A percentile compares a stretch with the other conserved stretches of the same genome.
Evolutionary conservation across 1,140 invertebrate species (phyloP).

Genomic region (Ruditapes philippinarum): DNA sequence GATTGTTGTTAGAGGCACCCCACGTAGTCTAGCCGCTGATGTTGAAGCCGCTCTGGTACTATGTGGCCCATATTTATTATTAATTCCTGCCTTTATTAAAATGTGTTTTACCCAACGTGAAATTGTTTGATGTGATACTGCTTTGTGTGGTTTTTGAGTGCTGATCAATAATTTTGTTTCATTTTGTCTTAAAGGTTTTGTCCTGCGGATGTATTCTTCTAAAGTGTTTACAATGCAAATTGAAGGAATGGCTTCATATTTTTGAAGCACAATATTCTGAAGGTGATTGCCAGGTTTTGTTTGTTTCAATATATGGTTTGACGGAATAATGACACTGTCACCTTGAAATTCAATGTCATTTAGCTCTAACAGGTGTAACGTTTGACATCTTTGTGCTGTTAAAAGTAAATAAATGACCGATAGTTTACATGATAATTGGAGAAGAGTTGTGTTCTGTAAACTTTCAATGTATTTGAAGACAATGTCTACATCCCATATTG

Average conservation of each 20-base stretch:
- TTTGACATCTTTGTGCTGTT: constrained; percentile 63
- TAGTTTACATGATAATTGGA: constrained; percentile 27
- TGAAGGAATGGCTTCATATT: neutral
- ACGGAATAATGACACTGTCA: neutral
- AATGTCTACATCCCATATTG: constrained; percentile 17
- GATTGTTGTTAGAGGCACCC: neutral
- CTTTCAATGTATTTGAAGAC: neutral
- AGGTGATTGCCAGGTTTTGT: constrained; percentile 11
- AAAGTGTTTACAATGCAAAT: constrained; percentile 15
- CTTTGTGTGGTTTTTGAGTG: constrained; percentile 28
- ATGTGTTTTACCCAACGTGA: constrained; percentile 6
- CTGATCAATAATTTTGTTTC: constrained; percentile 10
- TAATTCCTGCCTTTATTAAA: neutral
- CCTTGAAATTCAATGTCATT: neutral
- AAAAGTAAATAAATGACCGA: constrained; percentile 55
- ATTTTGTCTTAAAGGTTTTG: neutral
- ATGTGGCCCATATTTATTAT: constrained; percentile 1
- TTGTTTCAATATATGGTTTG: constrained; percentile 16
- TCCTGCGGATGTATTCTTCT: constrained; percentile 5
- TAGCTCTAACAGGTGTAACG: constrained; percentile 39
- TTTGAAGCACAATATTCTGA: neutral
- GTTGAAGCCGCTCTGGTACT: constrained; percentile 2
- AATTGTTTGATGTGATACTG: constrained; percentile 3
- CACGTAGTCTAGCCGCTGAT: neutral
- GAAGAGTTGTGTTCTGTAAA: neutral